Conservation (phyloP, 2,888 invertebrate genomes). For the Amphipoea oculea region DNA sequence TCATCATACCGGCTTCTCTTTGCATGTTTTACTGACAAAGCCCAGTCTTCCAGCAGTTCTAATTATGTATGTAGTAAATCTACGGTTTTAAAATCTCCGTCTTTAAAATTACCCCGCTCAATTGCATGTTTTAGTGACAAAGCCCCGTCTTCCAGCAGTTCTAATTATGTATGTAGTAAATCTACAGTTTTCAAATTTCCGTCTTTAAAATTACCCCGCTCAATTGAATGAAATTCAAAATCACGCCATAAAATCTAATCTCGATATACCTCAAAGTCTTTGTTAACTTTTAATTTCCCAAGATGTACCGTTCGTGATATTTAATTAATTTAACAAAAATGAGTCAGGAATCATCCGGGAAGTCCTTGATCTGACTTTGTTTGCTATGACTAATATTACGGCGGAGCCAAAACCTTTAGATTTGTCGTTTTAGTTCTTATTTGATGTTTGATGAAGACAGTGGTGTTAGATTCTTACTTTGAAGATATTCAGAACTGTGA, state of each 20-base stretch:
- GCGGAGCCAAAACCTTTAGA: conserved; percentile 57
- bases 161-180: neutral
- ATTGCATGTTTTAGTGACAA: neutral
- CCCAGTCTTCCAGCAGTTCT: too few species aligned
- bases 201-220: neutral
- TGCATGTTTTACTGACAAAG: neutral
- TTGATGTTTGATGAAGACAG: conserved; percentile 65
- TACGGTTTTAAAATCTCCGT: neutral
- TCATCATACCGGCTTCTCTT: neutral
- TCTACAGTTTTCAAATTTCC: neutral
- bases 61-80: neutral
- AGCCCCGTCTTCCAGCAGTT: too few species aligned
- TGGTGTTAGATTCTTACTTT: conserved; percentile 58
- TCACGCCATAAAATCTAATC: neutral
- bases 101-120: neutral
- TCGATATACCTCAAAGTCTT: conserved; percentile 1
- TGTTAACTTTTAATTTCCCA: conserved; percentile 32
- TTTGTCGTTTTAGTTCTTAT: conserved; percentile 68
- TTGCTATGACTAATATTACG: conserved; percentile 70
- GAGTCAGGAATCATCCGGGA: conserved; percentile 69
- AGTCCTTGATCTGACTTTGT: conserved; percentile 67
- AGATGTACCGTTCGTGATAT: conserved; percentile 37
- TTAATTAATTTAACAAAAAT: conserved; percentile 61
- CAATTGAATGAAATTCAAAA: neutral
- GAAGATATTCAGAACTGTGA: neutral